Percentiles rank a stretch among this genome's conserved stretches.
phyloP scores from a whole-genome alignment of 2,797 vertebrate species.

The Odontamblyopus rebecca region DNA sequence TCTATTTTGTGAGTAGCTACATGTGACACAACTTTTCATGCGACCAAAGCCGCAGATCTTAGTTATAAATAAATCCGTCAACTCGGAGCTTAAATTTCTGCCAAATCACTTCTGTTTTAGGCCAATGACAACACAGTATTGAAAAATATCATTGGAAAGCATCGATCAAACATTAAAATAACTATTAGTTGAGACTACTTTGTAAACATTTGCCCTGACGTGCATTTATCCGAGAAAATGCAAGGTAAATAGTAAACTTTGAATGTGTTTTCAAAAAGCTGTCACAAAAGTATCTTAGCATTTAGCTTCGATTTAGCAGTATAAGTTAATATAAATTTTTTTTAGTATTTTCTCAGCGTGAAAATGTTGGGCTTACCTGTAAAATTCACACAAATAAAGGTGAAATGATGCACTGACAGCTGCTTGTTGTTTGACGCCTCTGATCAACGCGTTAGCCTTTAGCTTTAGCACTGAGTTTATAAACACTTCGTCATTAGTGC shows the following conservation, averaged over 20 bases:
- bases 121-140: not conserved
- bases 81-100: not conserved
- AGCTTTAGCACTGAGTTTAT: constrained; percentile 14
- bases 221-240: not conserved
- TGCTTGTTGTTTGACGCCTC: not conserved
- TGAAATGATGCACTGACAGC: not conserved
- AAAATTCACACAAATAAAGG: not conserved
- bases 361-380: constrained; percentile 32
- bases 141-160: not conserved
- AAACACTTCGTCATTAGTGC: constrained; percentile 44
- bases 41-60: not conserved
- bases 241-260: not conserved
- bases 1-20: not conserved
- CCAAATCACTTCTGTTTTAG: not conserved
- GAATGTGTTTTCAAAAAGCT: not conserved
- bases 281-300: not conserved
- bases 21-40: not conserved
- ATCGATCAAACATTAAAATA: not conserved
- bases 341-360: too few species aligned
- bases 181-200: not conserved
- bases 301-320: not conserved
- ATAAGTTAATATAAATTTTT: not conserved
- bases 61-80: not conserved
- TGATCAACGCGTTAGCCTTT: constrained; percentile 13
- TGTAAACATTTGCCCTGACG: not conserved